These are phyloP conservation scores for Drosophila virilis DNA, from an alignment of 1,140 invertebrate species.

Conservation along the genomic window DNA sequence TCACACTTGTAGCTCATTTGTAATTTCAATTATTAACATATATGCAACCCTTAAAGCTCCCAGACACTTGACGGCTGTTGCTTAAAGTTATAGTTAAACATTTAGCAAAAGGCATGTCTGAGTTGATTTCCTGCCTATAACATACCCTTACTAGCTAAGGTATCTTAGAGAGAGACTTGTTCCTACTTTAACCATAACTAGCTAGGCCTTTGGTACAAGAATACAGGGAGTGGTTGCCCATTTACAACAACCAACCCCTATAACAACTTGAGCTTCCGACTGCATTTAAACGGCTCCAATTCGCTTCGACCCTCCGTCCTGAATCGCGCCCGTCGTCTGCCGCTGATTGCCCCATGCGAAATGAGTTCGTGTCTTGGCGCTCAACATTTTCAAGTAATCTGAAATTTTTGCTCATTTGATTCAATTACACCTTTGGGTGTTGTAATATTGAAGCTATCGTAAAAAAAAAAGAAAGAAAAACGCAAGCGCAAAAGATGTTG, in stretches of 20 bases:
- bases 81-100: conserved; percentile 50
- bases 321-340: conserved; percentile 11
- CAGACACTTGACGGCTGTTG: conserved; percentile 6
- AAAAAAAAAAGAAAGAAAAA: conserved; percentile 17
- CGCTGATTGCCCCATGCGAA: conserved; percentile 54
- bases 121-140: neutral
- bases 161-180: too few species aligned
- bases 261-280: conserved; percentile 22
- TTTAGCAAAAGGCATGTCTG: neutral
- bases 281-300: conserved; percentile 58
- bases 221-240: too few species aligned
- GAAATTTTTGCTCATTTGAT: conserved; percentile 83
- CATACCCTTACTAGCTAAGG: neutral
- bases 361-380: conserved; percentile 58
- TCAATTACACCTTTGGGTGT: conserved; percentile 84
- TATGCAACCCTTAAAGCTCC: conserved; percentile 25
- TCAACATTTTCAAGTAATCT: conserved; percentile 79
- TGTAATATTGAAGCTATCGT: conserved; percentile 67
- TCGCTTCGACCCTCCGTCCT: neutral
- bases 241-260: neutral
- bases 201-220: too few species aligned
- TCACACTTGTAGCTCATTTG: conserved; percentile 50
- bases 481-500: conserved; percentile 25
- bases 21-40: conserved; percentile 59
- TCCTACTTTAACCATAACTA: too few species aligned